These are phyloP conservation scores for Indicator maculatus DNA, from an alignment of 2,113 vertebrate genomes.

Conservation along the genomic window DNA sequence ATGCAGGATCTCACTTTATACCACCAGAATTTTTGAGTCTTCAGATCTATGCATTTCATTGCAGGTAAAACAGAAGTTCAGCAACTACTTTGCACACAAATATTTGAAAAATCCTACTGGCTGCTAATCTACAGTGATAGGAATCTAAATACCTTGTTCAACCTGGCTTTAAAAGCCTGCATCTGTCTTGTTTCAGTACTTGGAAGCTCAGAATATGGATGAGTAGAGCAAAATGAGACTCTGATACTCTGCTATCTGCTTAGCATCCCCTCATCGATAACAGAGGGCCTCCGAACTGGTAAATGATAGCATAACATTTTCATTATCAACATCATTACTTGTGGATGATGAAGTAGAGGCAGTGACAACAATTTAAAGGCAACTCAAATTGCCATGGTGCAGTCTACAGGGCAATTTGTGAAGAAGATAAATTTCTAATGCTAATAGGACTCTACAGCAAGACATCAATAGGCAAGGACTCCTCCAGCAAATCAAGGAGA, in stretches of 20 bases:
- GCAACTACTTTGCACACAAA: neutral
- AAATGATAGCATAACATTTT: slow-evolving; percentile 46
- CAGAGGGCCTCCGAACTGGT: neutral
- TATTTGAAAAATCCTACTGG: neutral
- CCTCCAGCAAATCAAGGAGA: neutral
- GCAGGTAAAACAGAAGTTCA: neutral
- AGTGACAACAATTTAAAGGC: slow-evolving; percentile 46
- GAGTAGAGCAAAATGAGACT: neutral
- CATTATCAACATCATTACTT: slow-evolving; percentile 53
- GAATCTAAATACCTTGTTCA: neutral
- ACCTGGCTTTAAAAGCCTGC: neutral
- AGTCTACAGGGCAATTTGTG: neutral
- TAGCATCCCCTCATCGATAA: neutral
- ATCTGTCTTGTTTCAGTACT: neutral
- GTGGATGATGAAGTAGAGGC: slow-evolving; percentile 39
- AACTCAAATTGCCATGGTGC: neutral
- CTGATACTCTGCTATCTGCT: neutral
- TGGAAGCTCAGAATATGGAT: neutral
- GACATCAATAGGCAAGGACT: neutral
- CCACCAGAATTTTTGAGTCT: neutral
- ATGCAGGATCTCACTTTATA: neutral
- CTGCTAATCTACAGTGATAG: neutral
- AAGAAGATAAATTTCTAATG: slow-evolving; percentile 23
- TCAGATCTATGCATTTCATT: neutral
- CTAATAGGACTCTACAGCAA: neutral